Percentiles rank a stretch among this genome's conserved stretches.
phyloP scores from a whole-genome alignment of 1,140 invertebrate genomes.

The Chelonus insularis region DNA sequence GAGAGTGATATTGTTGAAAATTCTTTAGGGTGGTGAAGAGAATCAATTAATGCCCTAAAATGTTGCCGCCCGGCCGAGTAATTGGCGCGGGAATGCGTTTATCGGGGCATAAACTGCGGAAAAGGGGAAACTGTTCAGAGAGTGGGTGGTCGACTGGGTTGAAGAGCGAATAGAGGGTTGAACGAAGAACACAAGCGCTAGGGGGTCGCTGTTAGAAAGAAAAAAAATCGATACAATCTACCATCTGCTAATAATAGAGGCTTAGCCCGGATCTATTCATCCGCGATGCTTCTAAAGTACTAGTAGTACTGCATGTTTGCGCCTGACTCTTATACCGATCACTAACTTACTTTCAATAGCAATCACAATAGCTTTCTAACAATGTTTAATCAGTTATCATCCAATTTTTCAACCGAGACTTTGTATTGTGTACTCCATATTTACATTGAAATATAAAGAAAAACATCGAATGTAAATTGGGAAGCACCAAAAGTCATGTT shows the following conservation, averaged over 20 bases:
- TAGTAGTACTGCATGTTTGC: constrained; percentile 15
- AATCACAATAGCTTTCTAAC: not conserved
- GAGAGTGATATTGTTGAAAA: not conserved
- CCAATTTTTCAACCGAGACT: not conserved
- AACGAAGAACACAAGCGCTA: constrained; percentile 23
- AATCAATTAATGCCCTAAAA: constrained; percentile 55
- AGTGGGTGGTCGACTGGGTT: constrained; percentile 32
- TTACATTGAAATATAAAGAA: not conserved
- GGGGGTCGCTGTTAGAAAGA: constrained; percentile 5
- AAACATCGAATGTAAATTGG: not conserved
- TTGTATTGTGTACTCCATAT: not conserved
- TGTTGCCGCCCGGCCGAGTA: constrained; percentile 46
- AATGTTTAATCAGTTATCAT: not conserved
- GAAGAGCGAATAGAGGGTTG: constrained; percentile 35
- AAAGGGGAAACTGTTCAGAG: constrained; percentile 32
- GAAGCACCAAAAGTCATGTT: constrained; percentile 4
- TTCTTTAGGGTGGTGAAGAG: constrained; percentile 24
- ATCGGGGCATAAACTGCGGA: constrained; percentile 50
- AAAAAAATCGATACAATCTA: constrained; percentile 58
- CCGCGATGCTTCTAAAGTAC: constrained; percentile 33
- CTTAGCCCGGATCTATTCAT: constrained; percentile 49
- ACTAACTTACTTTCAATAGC: not conserved
- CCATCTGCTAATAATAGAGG: constrained; percentile 59
- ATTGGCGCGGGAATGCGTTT: constrained; percentile 55
- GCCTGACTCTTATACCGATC: constrained; percentile 2